A percentile compares a stretch with the other conserved stretches of the same genome.
Evolutionary conservation across 2,888 invertebrate species (phyloP).

Genomic region (Caenorhabditis afra): DNA sequence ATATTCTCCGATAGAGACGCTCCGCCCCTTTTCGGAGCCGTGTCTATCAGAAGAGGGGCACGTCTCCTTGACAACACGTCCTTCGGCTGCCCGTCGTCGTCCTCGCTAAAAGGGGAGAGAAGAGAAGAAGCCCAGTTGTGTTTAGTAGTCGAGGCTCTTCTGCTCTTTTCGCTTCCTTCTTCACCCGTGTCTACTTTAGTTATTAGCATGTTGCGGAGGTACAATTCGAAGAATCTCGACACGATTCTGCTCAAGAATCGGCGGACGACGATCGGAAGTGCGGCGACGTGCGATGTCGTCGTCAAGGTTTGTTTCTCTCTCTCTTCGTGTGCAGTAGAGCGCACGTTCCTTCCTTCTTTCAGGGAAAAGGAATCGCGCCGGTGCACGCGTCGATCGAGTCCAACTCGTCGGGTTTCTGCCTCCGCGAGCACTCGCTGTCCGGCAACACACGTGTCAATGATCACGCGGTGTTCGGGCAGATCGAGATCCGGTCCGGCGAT

Average conservation of each 20-base stretch:
- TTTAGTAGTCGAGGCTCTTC: too few species aligned
- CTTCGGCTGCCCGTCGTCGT: neutral
- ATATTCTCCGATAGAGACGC: too few species aligned
- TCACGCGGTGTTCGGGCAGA: constrained; percentile 61
- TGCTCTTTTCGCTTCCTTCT: too few species aligned
- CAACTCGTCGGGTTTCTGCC: constrained; percentile 69
- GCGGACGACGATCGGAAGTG: constrained; percentile 63
- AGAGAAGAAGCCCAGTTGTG: too few species aligned
- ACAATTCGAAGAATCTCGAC: constrained; percentile 65
- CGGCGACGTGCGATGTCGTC: constrained; percentile 65
- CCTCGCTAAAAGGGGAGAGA: too few species aligned
- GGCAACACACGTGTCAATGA: constrained; percentile 68
- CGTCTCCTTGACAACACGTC: constrained; percentile 32
- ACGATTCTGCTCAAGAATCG: constrained; percentile 54
- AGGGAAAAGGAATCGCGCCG: constrained; percentile 63
- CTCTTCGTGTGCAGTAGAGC: neutral
- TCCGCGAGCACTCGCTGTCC: constrained; percentile 68
- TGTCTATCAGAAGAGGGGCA: neutral
- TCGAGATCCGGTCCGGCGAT: constrained; percentile 56
- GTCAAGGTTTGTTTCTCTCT: constrained; percentile 51
- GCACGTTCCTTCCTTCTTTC: neutral
- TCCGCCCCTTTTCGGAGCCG: neutral
- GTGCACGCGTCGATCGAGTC: constrained; percentile 75
- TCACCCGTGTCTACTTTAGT: too few species aligned
- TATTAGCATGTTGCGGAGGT: constrained; percentile 62